Percentiles rank a stretch among this genome's conserved stretches.
Evolutionary conservation across 1,140 invertebrate genomes (phyloP).

Genomic region (Himalopsyche phryganea): DNA sequence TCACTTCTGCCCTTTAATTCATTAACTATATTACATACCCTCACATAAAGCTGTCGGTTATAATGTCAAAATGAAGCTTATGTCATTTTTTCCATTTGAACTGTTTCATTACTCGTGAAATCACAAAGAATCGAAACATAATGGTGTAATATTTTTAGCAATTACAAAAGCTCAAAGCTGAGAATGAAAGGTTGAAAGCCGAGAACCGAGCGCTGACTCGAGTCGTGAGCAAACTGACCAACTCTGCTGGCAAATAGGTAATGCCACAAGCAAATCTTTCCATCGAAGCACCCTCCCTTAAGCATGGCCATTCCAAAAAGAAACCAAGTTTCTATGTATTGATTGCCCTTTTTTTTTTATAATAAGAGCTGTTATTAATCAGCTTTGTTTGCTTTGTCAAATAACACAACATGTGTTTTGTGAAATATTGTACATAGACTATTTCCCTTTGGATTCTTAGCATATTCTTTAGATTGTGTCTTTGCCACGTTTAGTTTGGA

Average conservation of each 20-base stretch:
- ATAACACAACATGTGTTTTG: slow-evolving; percentile 19
- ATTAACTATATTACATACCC: neutral
- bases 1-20: too few species aligned
- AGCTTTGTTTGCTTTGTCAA: slow-evolving; percentile 25
- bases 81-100: neutral
- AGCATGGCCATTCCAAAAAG: slow-evolving; percentile 8
- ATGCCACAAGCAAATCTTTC: slow-evolving; percentile 34
- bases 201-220: slow-evolving; percentile 93
- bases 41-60: slow-evolving; percentile 7
- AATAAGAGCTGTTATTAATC: slow-evolving; percentile 7
- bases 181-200: slow-evolving; percentile 93
- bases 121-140: slow-evolving; percentile 2
- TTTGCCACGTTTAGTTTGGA: too few species aligned
- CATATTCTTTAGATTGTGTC: neutral
- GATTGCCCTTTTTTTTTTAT: neutral
- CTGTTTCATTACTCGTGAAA: neutral
- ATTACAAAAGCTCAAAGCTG: slow-evolving; percentile 95
- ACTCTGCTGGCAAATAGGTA: slow-evolving; percentile 78
- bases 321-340: neutral
- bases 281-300: slow-evolving; percentile 11
- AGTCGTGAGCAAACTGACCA: slow-evolving; percentile 93
- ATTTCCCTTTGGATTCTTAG: neutral
- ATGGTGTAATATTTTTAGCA: slow-evolving; percentile 70
- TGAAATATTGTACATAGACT: slow-evolving; percentile 17
- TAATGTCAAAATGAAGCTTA: neutral